Percentiles rank a stretch among this genome's conserved stretches.
Conservation (phyloP, 2,113 vertebrate genomes). For the Columba livia region DNA sequence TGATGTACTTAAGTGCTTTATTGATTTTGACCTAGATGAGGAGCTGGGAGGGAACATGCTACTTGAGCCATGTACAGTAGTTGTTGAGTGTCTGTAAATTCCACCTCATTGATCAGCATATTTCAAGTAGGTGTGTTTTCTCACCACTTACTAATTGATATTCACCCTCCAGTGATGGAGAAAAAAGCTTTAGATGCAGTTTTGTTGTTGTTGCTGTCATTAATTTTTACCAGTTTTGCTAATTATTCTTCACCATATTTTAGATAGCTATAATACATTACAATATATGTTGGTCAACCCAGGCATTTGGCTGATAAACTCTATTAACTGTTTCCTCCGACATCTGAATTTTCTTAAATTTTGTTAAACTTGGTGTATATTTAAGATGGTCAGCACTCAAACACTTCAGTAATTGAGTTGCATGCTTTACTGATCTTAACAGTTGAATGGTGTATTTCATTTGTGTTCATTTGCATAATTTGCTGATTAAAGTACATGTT, state of each 20-base stretch:
- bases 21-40: constrained; percentile 17
- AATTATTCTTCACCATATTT: neutral
- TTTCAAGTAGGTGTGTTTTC: neutral
- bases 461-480: constrained; percentile 73
- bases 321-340: neutral
- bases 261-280: neutral
- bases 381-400: constrained; percentile 30
- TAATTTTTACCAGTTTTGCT: neutral
- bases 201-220: neutral
- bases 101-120: constrained; percentile 1
- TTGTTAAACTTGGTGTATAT: constrained; percentile 16
- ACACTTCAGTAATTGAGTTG: constrained; percentile 50
- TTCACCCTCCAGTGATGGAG: constrained; percentile 20
- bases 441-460: constrained; percentile 63
- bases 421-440: constrained; percentile 66
- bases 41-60: neutral
- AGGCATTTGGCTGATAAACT: neutral
- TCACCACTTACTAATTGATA: constrained; percentile 12
- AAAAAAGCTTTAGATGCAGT: neutral
- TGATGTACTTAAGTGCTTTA: neutral
- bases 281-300: neutral
- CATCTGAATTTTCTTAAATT: neutral
- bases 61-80: neutral
- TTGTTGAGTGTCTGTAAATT: neutral
- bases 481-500: constrained; percentile 66